Evolutionary conservation across 2,113 vertebrate genomes (phyloP).

Genomic region (Tringa solitaria): DNA sequence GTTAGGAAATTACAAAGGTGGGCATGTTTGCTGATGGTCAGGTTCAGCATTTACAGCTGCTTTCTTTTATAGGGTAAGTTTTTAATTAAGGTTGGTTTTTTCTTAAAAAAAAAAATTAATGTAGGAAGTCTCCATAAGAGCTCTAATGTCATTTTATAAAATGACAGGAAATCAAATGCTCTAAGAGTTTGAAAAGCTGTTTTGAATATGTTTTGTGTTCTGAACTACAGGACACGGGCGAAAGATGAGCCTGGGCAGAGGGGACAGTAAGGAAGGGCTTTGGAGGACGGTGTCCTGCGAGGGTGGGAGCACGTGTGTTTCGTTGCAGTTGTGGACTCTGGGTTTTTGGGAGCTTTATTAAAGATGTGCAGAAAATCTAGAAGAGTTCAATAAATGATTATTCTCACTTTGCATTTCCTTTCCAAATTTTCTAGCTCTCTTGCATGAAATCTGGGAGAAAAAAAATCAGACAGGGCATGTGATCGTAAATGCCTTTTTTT

Average conservation of each 20-base stretch:
- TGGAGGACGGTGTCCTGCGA: not conserved
- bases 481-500: not conserved
- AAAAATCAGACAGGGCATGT: not conserved
- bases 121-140: conserved; percentile 11
- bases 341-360: not conserved
- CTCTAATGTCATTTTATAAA: not conserved
- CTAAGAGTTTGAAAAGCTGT: not conserved
- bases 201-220: not conserved
- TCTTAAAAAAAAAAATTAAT: not conserved
- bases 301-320: not conserved
- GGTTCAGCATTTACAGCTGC: conserved; percentile 52
- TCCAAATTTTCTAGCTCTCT: not conserved
- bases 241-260: not conserved
- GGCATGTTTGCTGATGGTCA: conserved; percentile 10
- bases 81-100: conserved; percentile 13
- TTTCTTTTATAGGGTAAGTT: conserved; percentile 46
- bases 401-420: conserved; percentile 43
- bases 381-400: conserved; percentile 42
- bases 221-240: not conserved
- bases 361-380: conserved; percentile 37
- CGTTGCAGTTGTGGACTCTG: not conserved
- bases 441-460: not conserved
- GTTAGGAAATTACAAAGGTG: conserved; percentile 48
- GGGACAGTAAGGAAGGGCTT: not conserved
- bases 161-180: conserved; percentile 44